Percentiles rank a stretch among this genome's conserved stretches.
Conservation (phyloP, 2,113 vertebrate species). For the Phaethon lepturus region DNA sequence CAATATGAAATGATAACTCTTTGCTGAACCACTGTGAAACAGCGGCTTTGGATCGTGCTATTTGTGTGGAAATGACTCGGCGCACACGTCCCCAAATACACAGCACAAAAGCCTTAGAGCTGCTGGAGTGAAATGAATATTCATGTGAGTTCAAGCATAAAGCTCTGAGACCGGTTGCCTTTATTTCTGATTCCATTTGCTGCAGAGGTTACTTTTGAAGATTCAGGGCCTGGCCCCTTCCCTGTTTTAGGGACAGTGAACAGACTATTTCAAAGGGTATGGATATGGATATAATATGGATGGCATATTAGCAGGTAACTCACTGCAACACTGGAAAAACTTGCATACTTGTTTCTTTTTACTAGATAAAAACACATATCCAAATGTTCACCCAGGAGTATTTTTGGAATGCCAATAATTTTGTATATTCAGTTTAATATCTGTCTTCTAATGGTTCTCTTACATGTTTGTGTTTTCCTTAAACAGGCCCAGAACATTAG, state of each 20-base stretch:
- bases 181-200: slow-evolving; percentile 38
- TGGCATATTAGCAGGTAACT: not conserved
- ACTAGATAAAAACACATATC: not conserved
- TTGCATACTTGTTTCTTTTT: not conserved
- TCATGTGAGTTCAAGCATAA: slow-evolving; percentile 64
- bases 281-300: not conserved
- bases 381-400: not conserved
- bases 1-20: slow-evolving; percentile 52
- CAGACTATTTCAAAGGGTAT: not conserved
- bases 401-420: not conserved
- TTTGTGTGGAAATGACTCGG: slow-evolving; percentile 38
- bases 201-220: slow-evolving; percentile 38
- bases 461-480: not conserved
- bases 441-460: not conserved
- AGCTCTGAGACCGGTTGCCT: slow-evolving; percentile 31
- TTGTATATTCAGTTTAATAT: not conserved
- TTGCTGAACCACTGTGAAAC: not conserved
- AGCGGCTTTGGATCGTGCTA: not conserved
- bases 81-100: not conserved
- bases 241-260: not conserved
- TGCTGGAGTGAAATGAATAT: slow-evolving; percentile 64
- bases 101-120: slow-evolving; percentile 37
- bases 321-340: not conserved
- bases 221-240: not conserved
- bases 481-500: not conserved